Evolutionary conservation across 2,797 vertebrate species (phyloP), one percentile per base, ranked within the genome.

Genomic region (Orestias chungarensis): DNA sequence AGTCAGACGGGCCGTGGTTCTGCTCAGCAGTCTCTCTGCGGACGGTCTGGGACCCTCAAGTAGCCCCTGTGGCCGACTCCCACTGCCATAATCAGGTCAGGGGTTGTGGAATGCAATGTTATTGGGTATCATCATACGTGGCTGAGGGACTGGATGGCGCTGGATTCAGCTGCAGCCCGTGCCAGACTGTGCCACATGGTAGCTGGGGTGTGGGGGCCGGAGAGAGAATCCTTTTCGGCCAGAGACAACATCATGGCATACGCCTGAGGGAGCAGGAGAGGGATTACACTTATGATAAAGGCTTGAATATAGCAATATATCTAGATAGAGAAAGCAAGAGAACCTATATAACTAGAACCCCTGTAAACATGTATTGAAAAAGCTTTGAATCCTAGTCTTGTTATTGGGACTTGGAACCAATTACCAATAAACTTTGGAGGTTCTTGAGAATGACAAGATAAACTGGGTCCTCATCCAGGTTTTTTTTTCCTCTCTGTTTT

Each of bases 221-320:
- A 87, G 74, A 99, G 95, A 79, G 96, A 91, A 88, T 99, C 98
- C 93, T 99, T 98, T 87, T 99, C 97, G 0, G 98, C 96, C 88
- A 99, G 93, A 64, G 98, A 99, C 81, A 99, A 92, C 97, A 99
- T 99, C 98, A 99, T 99, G 83, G 98, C 96, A 2, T 99, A 99
- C 0, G 98, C 97, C 98, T 99, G 78, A 5, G 42, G 75, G 64
- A 59, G 25, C 42, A 38, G 5, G 17, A 55, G 20, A 54, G 0
- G 10, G 18, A 73, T 18, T 2, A 35, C 1, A 35, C 20, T 73
- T 66, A 75, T 67, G 17, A 8, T 31, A 1, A 23, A 25, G 15
- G 9, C 23, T 57, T 70, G 1, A 64, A 50, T 11, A 8, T 33
- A 52, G 31, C 59, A 17, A 42, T 15, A 2, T 1, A 35, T 57